phyloP scores from a whole-genome alignment of 2,888 invertebrate genomes.

The Thera obeliscata region DNA sequence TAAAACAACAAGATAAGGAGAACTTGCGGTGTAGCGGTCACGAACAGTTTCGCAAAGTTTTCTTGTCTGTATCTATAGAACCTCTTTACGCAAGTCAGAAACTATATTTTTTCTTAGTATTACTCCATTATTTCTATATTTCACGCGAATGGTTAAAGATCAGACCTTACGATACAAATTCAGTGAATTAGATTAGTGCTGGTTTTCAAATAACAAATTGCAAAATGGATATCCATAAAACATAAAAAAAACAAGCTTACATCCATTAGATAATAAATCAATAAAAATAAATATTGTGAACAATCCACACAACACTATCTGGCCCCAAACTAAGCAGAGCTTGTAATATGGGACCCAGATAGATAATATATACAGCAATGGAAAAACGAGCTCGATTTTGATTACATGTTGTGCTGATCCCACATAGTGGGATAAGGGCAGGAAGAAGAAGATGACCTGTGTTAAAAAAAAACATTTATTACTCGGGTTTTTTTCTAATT shows the following conservation, averaged over 20 bases:
- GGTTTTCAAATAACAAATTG: slow-evolving; percentile 25
- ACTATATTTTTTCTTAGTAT: slow-evolving; percentile 52
- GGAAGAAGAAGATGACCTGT: too few relatives aligned
- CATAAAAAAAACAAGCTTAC: background rate
- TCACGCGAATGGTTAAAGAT: slow-evolving; percentile 51
- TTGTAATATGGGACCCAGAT: too few relatives aligned
- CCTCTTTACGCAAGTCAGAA: slow-evolving; percentile 66
- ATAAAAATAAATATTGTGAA: too few relatives aligned
- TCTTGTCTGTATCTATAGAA: slow-evolving; percentile 58
- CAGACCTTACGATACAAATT: slow-evolving; percentile 29
- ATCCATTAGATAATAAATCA: too few relatives aligned
- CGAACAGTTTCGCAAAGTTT: slow-evolving; percentile 75
- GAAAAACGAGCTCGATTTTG: too few relatives aligned
- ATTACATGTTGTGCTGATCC: too few relatives aligned
- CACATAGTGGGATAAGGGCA: too few relatives aligned
- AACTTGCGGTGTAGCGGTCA: slow-evolving; percentile 73
- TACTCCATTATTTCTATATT: slow-evolving; percentile 41
- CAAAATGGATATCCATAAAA: slow-evolving; percentile 7
- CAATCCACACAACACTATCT: too few relatives aligned
- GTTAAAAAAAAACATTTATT: too few relatives aligned
- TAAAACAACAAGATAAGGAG: slow-evolving; percentile 56
- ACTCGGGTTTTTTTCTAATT: too few relatives aligned
- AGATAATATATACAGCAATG: too few relatives aligned
- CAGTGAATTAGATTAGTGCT: slow-evolving; percentile 34
- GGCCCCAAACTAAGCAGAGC: too few relatives aligned